Evolutionary conservation across 1,140 invertebrate species (phyloP).

Genomic region (Drosophila subobscura): DNA sequence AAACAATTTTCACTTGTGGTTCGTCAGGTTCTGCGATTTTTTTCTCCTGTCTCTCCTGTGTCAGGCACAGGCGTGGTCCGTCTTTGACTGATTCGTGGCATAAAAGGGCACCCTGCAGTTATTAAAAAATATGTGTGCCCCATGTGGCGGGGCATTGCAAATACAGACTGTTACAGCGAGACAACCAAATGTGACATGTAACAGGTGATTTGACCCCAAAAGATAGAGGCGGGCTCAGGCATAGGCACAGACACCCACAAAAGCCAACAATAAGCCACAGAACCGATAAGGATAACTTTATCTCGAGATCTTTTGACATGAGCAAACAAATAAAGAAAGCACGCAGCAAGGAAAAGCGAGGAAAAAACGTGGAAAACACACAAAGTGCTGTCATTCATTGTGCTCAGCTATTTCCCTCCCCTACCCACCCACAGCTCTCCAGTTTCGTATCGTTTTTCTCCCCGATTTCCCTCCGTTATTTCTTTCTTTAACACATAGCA

Average conservation of each 20-base stretch:
- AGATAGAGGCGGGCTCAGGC: not conserved
- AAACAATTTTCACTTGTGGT: constrained; percentile 57
- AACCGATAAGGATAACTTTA: constrained; percentile 70
- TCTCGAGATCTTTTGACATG: constrained; percentile 69
- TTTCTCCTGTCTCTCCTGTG: not conserved
- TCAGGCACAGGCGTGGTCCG: no score
- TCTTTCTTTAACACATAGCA: constrained; percentile 32
- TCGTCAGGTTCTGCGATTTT: constrained; percentile 14
- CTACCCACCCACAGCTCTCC: constrained; percentile 28
- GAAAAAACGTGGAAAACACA: constrained; percentile 57
- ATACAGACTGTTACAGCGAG: constrained; percentile 21
- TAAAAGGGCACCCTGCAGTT: not conserved
- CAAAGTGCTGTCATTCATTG: constrained; percentile 78
- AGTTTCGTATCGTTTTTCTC: not conserved
- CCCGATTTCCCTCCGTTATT: constrained; percentile 9
- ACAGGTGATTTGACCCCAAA: constrained; percentile 67
- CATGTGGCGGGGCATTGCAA: constrained; percentile 46
- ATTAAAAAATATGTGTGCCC: constrained; percentile 12
- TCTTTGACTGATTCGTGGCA: no score
- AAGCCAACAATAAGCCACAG: constrained; percentile 36
- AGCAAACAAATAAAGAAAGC: constrained; percentile 63
- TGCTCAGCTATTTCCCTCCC: constrained; percentile 61
- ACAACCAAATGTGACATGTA: constrained; percentile 55
- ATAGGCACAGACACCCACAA: constrained; percentile 2
- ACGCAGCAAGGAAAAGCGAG: constrained; percentile 25